Base-by-base conservation (phyloP, 2,888 invertebrate species). In the Drosophila buzzatii region DNA sequence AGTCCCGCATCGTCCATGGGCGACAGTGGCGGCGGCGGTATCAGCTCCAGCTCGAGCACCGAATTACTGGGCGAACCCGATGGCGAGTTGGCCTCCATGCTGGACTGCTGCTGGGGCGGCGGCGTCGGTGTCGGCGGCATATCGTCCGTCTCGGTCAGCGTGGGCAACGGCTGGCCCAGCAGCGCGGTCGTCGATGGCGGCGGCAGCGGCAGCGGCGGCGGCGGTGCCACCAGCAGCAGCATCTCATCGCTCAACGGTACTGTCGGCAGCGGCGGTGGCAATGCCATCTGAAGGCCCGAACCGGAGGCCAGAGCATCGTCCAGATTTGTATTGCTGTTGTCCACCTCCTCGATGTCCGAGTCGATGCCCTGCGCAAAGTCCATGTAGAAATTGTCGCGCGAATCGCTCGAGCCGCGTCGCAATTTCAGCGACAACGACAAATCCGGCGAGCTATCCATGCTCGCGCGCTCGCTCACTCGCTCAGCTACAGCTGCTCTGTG, bases 281-380 rank as follows among this genome's bases (percentile, higher is more conserved):
- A 33, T 9, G 71, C 84, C 7, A 61, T 51, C 66, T 45, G 72
- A 52, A 64, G 51, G 23, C 53, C 84, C 31, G 79, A 67, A 8
- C 70, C 66, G 14, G 67, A 73, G 53, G 81, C 70, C 6, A 79
- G 65, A 7, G 81, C 68, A 16, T 62, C 82, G 23, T 75, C 73
- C 61, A 65, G 47, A 39, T 79, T 73, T 47, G 62, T 51, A 44
- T 95, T 95, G 63, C 96, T 96, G 52, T 96, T 96, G 63, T 95
- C 94, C 91, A 97, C 96, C 93, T 97, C 97, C 92, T 97, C 97
- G 89, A 97, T 97, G 92, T 97, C 97, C 23, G 97, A 97, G 93
- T 97, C 97, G 92, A 97, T 97, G 71, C 97, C 97, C 94, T 96
- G 97, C 89, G 97, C 97, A 92, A 97, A 97, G 93, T 97, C 97